These are phyloP conservation scores for Scaptomyza tumidula DNA, from an alignment of 2,888 invertebrate genomes.

Conservation along the genomic window DNA sequence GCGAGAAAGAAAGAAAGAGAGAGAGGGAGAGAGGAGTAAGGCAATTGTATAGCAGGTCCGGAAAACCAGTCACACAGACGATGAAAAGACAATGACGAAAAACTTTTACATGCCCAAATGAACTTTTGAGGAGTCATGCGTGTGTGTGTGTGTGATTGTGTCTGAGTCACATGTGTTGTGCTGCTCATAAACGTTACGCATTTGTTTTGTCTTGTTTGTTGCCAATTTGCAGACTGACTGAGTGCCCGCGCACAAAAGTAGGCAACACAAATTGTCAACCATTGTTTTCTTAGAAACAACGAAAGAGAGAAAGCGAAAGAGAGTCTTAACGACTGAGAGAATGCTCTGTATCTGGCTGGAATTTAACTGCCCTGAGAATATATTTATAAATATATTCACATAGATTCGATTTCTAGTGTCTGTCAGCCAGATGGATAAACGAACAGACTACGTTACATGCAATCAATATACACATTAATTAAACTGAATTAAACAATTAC, in stretches of 20 bases:
- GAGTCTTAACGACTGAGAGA: background rate
- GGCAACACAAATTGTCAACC: constrained; percentile 19
- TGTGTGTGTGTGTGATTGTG: background rate
- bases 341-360: background rate
- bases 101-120: constrained; percentile 54
- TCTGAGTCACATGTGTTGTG: constrained; percentile 38
- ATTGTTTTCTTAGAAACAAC: constrained; percentile 8
- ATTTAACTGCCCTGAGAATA: too few species aligned
- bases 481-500: background rate
- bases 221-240: constrained; percentile 19
- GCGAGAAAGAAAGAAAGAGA: background rate
- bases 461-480: too few species aligned
- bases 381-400: too few species aligned
- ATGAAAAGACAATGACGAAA: constrained; percentile 55
- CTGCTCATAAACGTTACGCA: constrained; percentile 21
- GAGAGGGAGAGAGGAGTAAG: constrained; percentile 7
- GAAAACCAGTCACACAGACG: constrained; percentile 6
- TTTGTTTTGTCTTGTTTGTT: constrained; percentile 23
- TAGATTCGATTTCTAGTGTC: too few species aligned
- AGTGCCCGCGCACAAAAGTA: constrained; percentile 15
- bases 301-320: constrained; percentile 15
- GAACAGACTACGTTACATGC: too few species aligned
- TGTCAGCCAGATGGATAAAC: too few species aligned
- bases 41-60: constrained; percentile 47
- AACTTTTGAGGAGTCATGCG: constrained; percentile 60